These are phyloP conservation scores for Mythimna vitellina DNA, from an alignment of 2,888 invertebrate genomes.

Conservation along the genomic window DNA sequence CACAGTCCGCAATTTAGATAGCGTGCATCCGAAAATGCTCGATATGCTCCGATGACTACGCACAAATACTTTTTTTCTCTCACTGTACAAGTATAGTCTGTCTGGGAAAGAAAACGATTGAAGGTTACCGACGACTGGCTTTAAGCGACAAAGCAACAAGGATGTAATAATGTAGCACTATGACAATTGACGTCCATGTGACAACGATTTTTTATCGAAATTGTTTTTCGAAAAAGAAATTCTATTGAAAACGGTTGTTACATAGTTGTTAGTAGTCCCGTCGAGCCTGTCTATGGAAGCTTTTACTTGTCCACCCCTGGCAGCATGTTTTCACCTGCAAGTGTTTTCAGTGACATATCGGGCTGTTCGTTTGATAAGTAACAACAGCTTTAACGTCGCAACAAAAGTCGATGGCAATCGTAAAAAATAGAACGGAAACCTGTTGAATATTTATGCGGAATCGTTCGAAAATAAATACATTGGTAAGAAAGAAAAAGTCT, in stretches of 20 bases:
- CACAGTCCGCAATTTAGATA: conserved; percentile 70
- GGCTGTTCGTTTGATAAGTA: conserved; percentile 31
- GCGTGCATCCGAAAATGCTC: conserved; percentile 68
- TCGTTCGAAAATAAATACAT: conserved; percentile 8
- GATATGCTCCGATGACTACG: conserved; percentile 62
- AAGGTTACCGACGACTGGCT: not conserved
- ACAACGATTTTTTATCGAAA: too few relatives aligned
- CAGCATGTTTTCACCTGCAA: not conserved
- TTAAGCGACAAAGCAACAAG: not conserved
- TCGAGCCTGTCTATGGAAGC: too few relatives aligned
- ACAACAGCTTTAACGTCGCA: conserved; percentile 4
- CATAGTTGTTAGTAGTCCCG: too few relatives aligned
- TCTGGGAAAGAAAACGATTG: conserved; percentile 44
- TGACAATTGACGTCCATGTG: too few relatives aligned
- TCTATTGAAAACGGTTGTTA: not conserved
- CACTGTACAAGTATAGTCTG: conserved; percentile 22
- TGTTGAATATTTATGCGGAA: conserved; percentile 26
- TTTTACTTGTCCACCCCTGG: not conserved
- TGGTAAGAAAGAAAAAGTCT: too few relatives aligned
- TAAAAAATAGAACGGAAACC: conserved; percentile 40
- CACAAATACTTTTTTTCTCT: conserved; percentile 47
- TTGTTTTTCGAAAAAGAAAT: not conserved
- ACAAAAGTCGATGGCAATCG: conserved; percentile 23
- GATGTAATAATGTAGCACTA: too few relatives aligned
- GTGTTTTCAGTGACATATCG: conserved; percentile 29